phyloP scores from a whole-genome alignment of 2,888 invertebrate species.

The Tetranychus piercei region DNA sequence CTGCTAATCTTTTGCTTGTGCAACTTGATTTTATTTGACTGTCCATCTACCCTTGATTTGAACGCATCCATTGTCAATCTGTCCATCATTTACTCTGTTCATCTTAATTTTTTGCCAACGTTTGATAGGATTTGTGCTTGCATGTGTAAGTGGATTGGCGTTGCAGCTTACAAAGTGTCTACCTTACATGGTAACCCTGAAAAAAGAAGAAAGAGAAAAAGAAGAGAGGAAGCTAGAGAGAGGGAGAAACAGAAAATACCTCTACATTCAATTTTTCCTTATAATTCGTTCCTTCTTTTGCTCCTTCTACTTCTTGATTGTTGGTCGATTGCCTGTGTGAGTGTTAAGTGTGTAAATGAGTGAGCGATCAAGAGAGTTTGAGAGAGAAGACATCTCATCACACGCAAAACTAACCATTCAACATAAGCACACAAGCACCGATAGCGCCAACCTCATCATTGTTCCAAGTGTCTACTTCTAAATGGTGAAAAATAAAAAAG shows the following conservation, averaged over 20 bases:
- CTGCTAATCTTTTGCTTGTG: too few relatives aligned
- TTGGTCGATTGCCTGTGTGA: neutral
- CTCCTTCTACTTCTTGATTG: slow-evolving; percentile 1
- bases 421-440: neutral
- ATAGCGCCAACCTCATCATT: neutral
- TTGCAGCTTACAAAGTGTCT: neutral
- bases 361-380: neutral
- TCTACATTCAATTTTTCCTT: neutral
- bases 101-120: neutral
- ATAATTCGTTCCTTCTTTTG: neutral
- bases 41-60: too few relatives aligned
- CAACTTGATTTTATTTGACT: too few relatives aligned
- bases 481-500: too few relatives aligned
- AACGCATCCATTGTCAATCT: too few relatives aligned
- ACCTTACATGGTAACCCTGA: neutral
- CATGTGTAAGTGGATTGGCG: neutral
- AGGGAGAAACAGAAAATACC: neutral
- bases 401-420: neutral
- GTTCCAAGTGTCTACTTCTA: too few relatives aligned
- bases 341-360: neutral
- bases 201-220: neutral
- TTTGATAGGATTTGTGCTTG: neutral
- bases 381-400: neutral
- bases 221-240: neutral
- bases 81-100: neutral